A percentile compares a stretch with the other conserved stretches of the same genome.
These are phyloP conservation scores for Nineta flava DNA, from an alignment of 2,888 invertebrate genomes.

Conservation along the genomic window DNA sequence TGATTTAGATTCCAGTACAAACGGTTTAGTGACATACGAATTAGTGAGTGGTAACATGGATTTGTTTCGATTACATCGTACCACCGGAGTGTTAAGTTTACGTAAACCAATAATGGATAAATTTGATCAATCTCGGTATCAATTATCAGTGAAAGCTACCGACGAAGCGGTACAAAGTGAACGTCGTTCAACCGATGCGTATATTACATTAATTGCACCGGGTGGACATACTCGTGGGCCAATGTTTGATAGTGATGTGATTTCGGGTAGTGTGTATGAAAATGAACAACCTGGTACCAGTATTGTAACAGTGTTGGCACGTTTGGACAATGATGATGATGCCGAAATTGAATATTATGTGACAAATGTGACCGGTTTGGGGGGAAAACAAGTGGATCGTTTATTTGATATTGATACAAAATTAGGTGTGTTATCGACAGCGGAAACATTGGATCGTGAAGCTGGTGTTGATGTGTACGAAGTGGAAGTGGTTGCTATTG, in stretches of 20 bases:
- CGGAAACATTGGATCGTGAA: slow-evolving; percentile 69
- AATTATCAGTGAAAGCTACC: slow-evolving; percentile 72
- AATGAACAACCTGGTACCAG: slow-evolving; percentile 79
- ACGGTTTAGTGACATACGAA: slow-evolving; percentile 84
- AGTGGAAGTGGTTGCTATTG: slow-evolving; percentile 73
- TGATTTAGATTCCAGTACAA: slow-evolving; percentile 81
- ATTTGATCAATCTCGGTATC: slow-evolving; percentile 54
- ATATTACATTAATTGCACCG: slow-evolving; percentile 65
- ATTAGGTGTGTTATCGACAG: slow-evolving; percentile 75
- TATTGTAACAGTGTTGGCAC: slow-evolving; percentile 64
- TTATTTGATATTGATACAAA: slow-evolving; percentile 83
- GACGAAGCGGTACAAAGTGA: slow-evolving; percentile 85
- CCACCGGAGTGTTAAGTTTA: slow-evolving; percentile 56
- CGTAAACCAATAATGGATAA: slow-evolving; percentile 36
- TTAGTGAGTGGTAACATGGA: slow-evolving; percentile 63
- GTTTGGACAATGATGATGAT: slow-evolving; percentile 32
- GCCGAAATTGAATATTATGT: slow-evolving; percentile 77
- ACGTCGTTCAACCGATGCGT: slow-evolving; percentile 72
- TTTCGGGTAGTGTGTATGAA: slow-evolving; percentile 69
- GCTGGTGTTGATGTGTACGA: slow-evolving; percentile 67
- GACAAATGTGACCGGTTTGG: slow-evolving; percentile 61
- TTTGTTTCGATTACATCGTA: slow-evolving; percentile 65
- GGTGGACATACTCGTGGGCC: slow-evolving; percentile 38
- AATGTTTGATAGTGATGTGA: slow-evolving; percentile 43
- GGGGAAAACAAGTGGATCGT: slow-evolving; percentile 64